A percentile compares a stretch with the other conserved stretches of the same genome.
phyloP scores from a whole-genome alignment of 2,113 vertebrate genomes.

The Esox niger region DNA sequence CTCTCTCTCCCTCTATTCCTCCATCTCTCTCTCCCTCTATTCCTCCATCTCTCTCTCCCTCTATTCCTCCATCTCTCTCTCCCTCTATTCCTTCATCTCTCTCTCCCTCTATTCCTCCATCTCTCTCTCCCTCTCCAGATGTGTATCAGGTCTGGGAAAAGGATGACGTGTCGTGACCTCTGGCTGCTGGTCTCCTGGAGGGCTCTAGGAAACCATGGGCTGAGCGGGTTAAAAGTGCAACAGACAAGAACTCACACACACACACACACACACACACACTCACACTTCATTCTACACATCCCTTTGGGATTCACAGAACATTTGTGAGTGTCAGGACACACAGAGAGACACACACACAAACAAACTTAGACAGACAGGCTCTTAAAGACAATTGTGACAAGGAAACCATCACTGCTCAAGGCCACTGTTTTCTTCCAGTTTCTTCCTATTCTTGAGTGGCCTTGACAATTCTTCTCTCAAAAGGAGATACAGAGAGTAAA shows the following conservation, averaged over 20 bases:
- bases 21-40: neutral
- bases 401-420: too few species aligned
- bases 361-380: too few species aligned
- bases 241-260: neutral
- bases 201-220: neutral
- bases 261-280: neutral
- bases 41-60: neutral
- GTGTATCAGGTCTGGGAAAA: neutral
- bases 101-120: neutral
- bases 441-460: too few species aligned
- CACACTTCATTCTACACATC: too few species aligned
- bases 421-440: too few species aligned
- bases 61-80: neutral
- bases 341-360: too few species aligned
- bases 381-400: too few species aligned
- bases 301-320: neutral
- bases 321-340: too few species aligned
- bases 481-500: too few species aligned
- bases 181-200: neutral
- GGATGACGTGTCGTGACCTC: neutral
- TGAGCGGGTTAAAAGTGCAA: neutral
- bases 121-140: neutral
- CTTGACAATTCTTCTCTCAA: too few species aligned
- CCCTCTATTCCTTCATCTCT: neutral
- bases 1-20: neutral